Conservation (phyloP, 1,140 invertebrate species). For the Drosophila sp. region DNA sequence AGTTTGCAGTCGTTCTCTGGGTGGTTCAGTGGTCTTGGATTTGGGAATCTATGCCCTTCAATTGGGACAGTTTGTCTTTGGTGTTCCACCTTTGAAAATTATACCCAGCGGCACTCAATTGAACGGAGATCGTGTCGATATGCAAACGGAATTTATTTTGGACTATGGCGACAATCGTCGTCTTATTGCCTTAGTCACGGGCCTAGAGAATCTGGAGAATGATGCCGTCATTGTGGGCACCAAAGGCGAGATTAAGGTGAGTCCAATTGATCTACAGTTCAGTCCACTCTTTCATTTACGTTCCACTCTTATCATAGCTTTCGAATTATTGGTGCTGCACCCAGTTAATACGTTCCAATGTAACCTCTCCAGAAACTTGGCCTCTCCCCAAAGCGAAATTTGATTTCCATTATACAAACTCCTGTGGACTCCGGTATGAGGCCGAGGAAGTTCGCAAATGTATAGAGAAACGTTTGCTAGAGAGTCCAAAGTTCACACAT, state of each 20-base stretch:
- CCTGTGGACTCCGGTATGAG: slow-evolving; percentile 88
- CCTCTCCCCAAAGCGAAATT: slow-evolving; percentile 84
- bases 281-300: too few species aligned
- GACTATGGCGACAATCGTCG: slow-evolving; percentile 86
- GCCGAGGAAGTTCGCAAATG: slow-evolving; percentile 88
- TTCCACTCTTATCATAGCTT: slow-evolving; percentile 60
- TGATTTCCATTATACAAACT: slow-evolving; percentile 87
- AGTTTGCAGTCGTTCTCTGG: slow-evolving; percentile 83
- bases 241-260: slow-evolving; percentile 86
- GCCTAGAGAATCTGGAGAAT: slow-evolving; percentile 85
- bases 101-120: slow-evolving; percentile 86
- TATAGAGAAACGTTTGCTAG: slow-evolving; percentile 85
- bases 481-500: slow-evolving; percentile 86
- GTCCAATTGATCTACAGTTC: slow-evolving; percentile 8
- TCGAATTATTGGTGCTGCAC: slow-evolving; percentile 83
- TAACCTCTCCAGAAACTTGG: slow-evolving; percentile 82
- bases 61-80: slow-evolving; percentile 88
- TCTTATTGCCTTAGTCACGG: slow-evolving; percentile 86
- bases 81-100: slow-evolving; percentile 86
- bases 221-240: slow-evolving; percentile 87
- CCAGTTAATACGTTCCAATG: slow-evolving; percentile 65
- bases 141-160: slow-evolving; percentile 86
- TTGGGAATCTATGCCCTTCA: slow-evolving; percentile 92
- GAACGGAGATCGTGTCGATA: slow-evolving; percentile 88
- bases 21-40: slow-evolving; percentile 92